phyloP scores from a whole-genome alignment of 2,797 vertebrate species.

The Pantherophis vulpinus region DNA sequence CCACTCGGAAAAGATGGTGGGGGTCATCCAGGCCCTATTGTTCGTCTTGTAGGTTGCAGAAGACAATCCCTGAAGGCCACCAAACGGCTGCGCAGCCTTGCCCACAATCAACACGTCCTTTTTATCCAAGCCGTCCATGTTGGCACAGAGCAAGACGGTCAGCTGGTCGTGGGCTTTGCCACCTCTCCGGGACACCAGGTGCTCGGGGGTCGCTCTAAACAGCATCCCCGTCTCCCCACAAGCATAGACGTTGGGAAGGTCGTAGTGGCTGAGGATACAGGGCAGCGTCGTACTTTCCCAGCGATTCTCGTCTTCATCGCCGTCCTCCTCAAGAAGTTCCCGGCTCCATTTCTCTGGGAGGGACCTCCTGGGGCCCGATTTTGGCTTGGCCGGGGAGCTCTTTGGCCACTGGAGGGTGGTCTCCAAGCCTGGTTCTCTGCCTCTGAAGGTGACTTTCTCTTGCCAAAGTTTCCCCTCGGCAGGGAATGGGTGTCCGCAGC shows the following conservation, averaged over 20 bases:
- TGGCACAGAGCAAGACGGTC: constrained; percentile 51
- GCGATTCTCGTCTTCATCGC: background rate
- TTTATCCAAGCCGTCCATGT: constrained; percentile 46
- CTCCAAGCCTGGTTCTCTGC: rapidly evolving
- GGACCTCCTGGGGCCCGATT: rapidly evolving
- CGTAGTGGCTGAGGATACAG: constrained; percentile 28
- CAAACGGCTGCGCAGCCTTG: background rate
- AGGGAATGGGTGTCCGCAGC: background rate
- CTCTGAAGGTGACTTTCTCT: background rate
- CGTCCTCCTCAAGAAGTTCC: background rate
- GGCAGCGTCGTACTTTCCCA: background rate
- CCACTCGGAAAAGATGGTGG: constrained; percentile 32
- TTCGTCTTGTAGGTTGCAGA: constrained; percentile 29
- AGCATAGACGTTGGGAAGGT: constrained; percentile 10
- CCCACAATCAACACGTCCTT: constrained; percentile 34
- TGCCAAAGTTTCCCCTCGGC: background rate
- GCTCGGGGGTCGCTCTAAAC: background rate
- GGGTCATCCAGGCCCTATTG: background rate
- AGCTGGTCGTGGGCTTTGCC: background rate
- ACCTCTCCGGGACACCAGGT: rapidly evolving
- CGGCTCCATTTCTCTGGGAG: background rate
- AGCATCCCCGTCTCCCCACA: constrained; percentile 4
- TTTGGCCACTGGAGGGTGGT: background rate
- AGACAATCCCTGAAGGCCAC: constrained; percentile 6
- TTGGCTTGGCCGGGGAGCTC: background rate